phyloP scores from a whole-genome alignment of 1,140 invertebrate species.

The Drosophila subobscura region DNA sequence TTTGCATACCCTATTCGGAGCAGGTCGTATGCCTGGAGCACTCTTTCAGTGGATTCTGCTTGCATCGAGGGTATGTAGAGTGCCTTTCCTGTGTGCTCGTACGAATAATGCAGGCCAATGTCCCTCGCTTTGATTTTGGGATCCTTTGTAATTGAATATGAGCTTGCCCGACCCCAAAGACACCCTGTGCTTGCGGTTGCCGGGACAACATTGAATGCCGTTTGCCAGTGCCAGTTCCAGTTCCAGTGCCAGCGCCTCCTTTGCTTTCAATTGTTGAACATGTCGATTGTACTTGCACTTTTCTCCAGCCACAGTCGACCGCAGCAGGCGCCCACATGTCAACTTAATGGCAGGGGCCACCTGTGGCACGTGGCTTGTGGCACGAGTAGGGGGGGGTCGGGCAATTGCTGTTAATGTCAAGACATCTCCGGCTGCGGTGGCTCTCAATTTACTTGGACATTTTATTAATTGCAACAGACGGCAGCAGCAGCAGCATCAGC shows the following conservation, averaged over 20 bases:
- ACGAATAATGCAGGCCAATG: slow-evolving; percentile 56
- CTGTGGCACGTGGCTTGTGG: too few species aligned
- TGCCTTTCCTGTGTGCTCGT: slow-evolving; percentile 57
- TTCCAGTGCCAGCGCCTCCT: background rate
- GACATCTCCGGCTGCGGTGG: slow-evolving; percentile 56
- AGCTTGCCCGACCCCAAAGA: slow-evolving; percentile 49
- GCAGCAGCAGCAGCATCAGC: slow-evolving; percentile 25
- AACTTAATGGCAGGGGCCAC: slow-evolving; percentile 4
- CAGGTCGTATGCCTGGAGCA: background rate
- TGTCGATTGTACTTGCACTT: slow-evolving; percentile 59
- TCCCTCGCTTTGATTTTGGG: slow-evolving; percentile 44
- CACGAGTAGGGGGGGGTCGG: background rate
- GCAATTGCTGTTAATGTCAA: slow-evolving; percentile 37
- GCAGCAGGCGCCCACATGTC: slow-evolving; percentile 40
- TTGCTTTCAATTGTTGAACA: slow-evolving; percentile 24
- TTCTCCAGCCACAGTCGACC: slow-evolving; percentile 13
- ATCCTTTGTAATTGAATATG: slow-evolving; percentile 75
- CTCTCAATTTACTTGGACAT: slow-evolving; percentile 72
- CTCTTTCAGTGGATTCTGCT: too few species aligned
- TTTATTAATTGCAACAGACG: slow-evolving; percentile 69
- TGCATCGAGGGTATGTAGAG: slow-evolving; percentile 25
- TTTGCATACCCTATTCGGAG: background rate
- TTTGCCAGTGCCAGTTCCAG: too few species aligned
- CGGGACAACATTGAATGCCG: slow-evolving; percentile 26
- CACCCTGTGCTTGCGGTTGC: slow-evolving; percentile 41